phyloP scores from a whole-genome alignment of 2,797 vertebrate species.

The Mallotus villosus region DNA sequence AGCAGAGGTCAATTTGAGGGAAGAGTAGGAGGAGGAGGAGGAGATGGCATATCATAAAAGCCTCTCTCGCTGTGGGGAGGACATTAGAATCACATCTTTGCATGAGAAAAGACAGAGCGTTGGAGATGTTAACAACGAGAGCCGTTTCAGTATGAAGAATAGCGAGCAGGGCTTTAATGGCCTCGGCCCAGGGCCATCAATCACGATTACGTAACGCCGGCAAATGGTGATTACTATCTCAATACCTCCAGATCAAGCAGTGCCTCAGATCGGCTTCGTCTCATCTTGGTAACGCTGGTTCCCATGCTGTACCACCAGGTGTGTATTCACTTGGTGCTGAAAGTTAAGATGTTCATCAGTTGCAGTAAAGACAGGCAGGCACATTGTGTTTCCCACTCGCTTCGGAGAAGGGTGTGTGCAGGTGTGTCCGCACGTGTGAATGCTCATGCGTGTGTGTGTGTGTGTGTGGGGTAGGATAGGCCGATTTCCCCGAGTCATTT shows the following conservation, averaged over 20 bases:
- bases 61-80: not conserved
- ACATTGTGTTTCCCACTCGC: constrained; percentile 34
- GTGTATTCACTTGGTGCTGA: constrained; percentile 60
- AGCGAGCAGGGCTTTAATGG: not conserved
- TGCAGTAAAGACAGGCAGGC: constrained; percentile 16
- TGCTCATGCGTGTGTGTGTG: constrained; percentile 29
- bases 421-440: constrained; percentile 64
- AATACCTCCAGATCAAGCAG: constrained; percentile 47
- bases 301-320: constrained; percentile 43
- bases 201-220: constrained; percentile 33
- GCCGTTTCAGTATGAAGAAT: constrained; percentile 22
- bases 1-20: constrained; percentile 21
- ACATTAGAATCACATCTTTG: not conserved
- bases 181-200: constrained; percentile 33
- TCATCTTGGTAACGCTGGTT: constrained; percentile 47
- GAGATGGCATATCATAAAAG: constrained; percentile 25
- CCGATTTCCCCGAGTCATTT: not conserved
- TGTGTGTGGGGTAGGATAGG: not conserved
- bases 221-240: constrained; percentile 27
- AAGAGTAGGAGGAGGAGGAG: not conserved
- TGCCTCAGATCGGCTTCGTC: constrained; percentile 59
- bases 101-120: not conserved
- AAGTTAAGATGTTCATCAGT: constrained; percentile 60
- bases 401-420: constrained; percentile 36
- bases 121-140: not conserved